Conservation (phyloP, 64 coral and sea anemone species). For the Catalaphyllia jardinei region DNA sequence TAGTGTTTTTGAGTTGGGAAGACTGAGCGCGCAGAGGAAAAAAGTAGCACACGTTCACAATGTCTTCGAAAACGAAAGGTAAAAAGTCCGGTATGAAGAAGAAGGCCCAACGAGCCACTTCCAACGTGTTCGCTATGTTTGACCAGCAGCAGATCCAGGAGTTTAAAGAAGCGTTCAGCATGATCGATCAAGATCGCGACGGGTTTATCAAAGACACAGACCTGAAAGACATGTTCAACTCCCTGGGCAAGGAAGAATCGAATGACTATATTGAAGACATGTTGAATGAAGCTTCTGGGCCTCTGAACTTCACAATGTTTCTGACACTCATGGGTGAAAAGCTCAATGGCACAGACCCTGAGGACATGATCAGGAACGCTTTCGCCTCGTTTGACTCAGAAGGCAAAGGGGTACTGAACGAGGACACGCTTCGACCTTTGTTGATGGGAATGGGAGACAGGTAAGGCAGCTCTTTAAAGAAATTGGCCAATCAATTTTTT, state of each 20-base stretch:
- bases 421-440: constrained; percentile 23
- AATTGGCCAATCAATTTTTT: background rate
- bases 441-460: constrained; percentile 48
- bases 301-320: constrained; percentile 73
- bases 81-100: constrained; percentile 59
- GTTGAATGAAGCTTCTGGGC: constrained; percentile 55
- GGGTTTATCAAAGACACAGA: constrained; percentile 65
- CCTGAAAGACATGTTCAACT: constrained; percentile 58
- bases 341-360: constrained; percentile 65
- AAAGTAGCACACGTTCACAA: background rate
- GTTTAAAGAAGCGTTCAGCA: constrained; percentile 72
- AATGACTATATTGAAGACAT: constrained; percentile 50
- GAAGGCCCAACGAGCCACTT: constrained; percentile 71
- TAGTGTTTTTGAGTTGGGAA: background rate
- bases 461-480: constrained; percentile 12
- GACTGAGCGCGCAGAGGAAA: background rate
- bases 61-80: constrained; percentile 52
- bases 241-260: constrained; percentile 46
- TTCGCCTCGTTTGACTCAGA: constrained; percentile 41
- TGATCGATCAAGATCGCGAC: constrained; percentile 68
- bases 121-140: constrained; percentile 73
- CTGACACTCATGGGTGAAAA: constrained; percentile 68
- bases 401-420: constrained; percentile 38
- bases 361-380: constrained; percentile 60
- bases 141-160: constrained; percentile 74